A percentile compares a stretch with the other conserved stretches of the same genome.
These are phyloP conservation scores for Lycaon pictus DNA, from an alignment of 2,113 vertebrate species.

Conservation along the genomic window DNA sequence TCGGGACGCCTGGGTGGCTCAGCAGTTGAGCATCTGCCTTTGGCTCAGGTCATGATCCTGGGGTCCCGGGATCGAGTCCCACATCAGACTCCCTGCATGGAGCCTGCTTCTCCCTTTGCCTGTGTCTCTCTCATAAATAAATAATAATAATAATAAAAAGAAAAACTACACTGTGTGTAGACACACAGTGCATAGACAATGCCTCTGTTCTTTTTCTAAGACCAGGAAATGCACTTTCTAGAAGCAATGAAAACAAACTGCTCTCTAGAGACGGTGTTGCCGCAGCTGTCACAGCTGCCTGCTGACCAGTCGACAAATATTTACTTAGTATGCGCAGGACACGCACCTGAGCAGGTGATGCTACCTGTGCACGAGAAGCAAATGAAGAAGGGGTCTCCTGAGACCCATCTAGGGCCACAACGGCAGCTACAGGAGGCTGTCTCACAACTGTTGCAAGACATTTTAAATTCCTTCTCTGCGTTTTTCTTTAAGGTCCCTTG, in stretches of 20 bases:
- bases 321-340: not conserved
- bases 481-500: not conserved
- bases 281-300: not conserved
- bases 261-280: not conserved
- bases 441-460: not conserved
- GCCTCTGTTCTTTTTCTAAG: not conserved
- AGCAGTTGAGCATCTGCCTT: no score
- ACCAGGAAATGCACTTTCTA: not conserved
- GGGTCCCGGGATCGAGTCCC: no score
- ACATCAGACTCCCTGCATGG: no score
- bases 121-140: no score
- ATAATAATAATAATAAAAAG: no score
- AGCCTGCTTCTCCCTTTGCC: no score
- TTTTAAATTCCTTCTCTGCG: not conserved
- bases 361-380: not conserved
- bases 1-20: not conserved
- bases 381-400: not conserved
- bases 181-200: not conserved
- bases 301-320: not conserved
- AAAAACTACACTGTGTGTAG: not conserved
- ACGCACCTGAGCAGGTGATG: not conserved
- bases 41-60: no score
- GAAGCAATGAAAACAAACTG: slow-evolving; percentile 19
- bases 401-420: not conserved
- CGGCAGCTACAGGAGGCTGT: not conserved